These are phyloP conservation scores for Chloromyia formosa DNA, from an alignment of 2,888 invertebrate genomes.

Conservation along the genomic window DNA sequence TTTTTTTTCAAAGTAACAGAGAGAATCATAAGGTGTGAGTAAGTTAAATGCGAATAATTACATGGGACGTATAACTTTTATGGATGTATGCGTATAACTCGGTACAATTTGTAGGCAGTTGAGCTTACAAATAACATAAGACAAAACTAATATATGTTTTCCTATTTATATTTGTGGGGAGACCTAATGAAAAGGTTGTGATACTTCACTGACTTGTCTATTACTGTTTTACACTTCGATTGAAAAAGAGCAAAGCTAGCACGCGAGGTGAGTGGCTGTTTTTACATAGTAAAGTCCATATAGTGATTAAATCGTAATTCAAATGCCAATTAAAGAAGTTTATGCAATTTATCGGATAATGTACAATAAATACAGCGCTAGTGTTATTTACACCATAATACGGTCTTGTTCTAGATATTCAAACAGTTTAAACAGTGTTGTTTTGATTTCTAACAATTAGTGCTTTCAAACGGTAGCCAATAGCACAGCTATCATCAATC, in stretches of 20 bases:
- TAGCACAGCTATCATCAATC: no score
- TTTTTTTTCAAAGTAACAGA: no score
- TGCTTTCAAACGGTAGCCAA: no score
- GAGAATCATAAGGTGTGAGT: no score
- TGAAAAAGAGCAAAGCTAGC: slow-evolving; percentile 27
- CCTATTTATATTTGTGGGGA: slow-evolving; percentile 25
- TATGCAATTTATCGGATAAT: neutral
- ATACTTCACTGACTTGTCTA: slow-evolving; percentile 20
- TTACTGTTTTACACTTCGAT: slow-evolving; percentile 41
- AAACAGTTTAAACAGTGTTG: neutral
- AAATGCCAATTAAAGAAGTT: neutral
- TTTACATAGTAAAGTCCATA: no score
- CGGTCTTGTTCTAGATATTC: no score
- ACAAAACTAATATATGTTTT: neutral
- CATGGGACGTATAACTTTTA: no score
- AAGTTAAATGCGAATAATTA: no score
- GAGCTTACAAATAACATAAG: neutral
- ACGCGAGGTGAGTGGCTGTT: slow-evolving; percentile 23
- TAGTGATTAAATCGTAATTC: no score
- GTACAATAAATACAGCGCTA: neutral
- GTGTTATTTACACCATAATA: neutral
- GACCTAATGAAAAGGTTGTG: slow-evolving; percentile 42
- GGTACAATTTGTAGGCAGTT: neutral
- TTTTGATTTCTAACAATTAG: no score
- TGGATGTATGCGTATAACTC: neutral